Percentiles rank a stretch among this genome's conserved stretches.
These are phyloP conservation scores for Fulmarus glacialis DNA, from an alignment of 2,113 vertebrate genomes.

Conservation along the genomic window DNA sequence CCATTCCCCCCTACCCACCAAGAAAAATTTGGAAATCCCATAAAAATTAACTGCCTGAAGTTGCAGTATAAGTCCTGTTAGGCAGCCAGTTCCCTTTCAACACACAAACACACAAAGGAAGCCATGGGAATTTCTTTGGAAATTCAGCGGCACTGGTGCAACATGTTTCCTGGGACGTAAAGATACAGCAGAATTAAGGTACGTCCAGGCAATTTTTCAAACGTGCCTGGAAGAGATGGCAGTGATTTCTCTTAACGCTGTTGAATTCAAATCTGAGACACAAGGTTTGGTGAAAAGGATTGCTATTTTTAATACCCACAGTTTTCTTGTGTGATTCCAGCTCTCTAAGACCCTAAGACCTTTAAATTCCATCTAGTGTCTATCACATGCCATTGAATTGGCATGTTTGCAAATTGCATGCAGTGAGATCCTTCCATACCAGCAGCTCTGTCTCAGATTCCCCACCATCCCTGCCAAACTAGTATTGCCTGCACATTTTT, in stretches of 20 bases:
- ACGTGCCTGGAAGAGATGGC: background rate
- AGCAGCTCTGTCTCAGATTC: constrained; percentile 78
- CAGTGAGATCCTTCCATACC: constrained; percentile 74
- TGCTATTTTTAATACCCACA: constrained; percentile 45
- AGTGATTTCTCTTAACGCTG: background rate
- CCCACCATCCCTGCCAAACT: constrained; percentile 75
- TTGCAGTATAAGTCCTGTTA: background rate
- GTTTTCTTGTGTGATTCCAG: constrained; percentile 64
- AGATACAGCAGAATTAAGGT: background rate
- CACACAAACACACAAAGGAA: constrained; percentile 4
- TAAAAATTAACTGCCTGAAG: background rate
- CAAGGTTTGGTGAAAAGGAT: constrained; percentile 32
- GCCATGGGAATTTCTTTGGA: constrained; percentile 12
- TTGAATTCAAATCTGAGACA: constrained; percentile 37
- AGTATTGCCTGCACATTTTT: constrained; percentile 78
- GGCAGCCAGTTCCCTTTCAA: background rate
- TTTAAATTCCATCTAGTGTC: constrained; percentile 77
- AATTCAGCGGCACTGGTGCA: accelerated
- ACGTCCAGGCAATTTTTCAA: background rate
- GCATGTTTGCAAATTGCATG: constrained; percentile 82
- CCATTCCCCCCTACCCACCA: background rate
- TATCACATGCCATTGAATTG: constrained; percentile 77
- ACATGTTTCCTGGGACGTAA: background rate
- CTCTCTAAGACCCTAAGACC: constrained; percentile 69
- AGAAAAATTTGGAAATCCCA: background rate